Conservation (phyloP, 1,140 invertebrate species). For the Drosophila gunungcola region DNA sequence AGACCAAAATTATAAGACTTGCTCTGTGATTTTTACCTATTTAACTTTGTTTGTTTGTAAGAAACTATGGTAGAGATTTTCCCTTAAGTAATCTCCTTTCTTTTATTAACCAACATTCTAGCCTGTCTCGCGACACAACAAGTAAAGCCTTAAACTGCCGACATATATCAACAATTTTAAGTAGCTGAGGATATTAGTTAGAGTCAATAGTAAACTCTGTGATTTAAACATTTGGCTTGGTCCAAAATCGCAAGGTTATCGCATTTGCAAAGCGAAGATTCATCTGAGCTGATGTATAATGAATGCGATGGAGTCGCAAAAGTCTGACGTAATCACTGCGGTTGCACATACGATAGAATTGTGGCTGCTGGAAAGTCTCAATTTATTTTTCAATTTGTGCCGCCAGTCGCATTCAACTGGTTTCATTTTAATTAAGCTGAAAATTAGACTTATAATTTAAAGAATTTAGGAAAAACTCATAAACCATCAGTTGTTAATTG, state of each 20-base stretch:
- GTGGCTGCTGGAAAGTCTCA: background rate
- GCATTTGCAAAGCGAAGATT: constrained; percentile 23
- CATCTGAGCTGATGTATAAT: constrained; percentile 19
- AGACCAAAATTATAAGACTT: too few relatives aligned
- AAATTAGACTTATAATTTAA: constrained; percentile 5
- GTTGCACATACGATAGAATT: constrained; percentile 17
- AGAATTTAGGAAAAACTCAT: constrained; percentile 12
- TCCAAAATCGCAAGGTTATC: constrained; percentile 14
- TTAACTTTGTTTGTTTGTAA: too few relatives aligned
- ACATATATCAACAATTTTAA: constrained; percentile 12
- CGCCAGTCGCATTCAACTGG: background rate
- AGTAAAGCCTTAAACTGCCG: background rate
- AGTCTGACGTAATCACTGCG: constrained; percentile 32
- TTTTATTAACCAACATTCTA: background rate
- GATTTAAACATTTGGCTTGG: background rate
- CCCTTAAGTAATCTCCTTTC: background rate
- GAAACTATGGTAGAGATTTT: background rate
- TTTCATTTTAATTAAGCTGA: background rate
- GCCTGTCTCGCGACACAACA: background rate
- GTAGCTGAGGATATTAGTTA: constrained; percentile 4
- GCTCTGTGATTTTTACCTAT: too few relatives aligned
- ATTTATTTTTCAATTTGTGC: constrained; percentile 5
- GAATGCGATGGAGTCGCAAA: constrained; percentile 1
- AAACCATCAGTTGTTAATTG: constrained; percentile 20
- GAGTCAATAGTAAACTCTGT: constrained; percentile 7